Evolutionary conservation across 2,888 invertebrate species (phyloP).

Genomic region (Halocaridina rubra): DNA sequence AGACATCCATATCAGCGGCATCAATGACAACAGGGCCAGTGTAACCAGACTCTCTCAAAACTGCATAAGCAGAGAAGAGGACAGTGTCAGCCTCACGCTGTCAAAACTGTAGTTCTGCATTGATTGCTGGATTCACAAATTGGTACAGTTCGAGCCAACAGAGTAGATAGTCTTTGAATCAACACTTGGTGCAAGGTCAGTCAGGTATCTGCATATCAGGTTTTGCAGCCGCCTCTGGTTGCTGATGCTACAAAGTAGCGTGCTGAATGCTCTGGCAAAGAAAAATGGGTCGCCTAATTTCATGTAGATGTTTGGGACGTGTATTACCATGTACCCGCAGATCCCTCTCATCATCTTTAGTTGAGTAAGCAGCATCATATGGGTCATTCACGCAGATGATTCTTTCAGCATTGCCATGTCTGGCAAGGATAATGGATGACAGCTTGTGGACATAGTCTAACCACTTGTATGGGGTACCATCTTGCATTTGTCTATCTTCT

Average conservation of each 20-base stretch:
- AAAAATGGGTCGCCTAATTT: background rate
- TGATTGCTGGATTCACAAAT: background rate
- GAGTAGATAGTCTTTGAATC: background rate
- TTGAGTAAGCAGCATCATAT: background rate
- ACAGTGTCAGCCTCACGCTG: too few species aligned
- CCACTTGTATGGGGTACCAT: background rate
- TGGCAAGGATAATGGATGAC: background rate
- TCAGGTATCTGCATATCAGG: too few species aligned
- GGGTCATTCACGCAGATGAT: background rate
- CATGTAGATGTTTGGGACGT: background rate
- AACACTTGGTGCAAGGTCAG: background rate
- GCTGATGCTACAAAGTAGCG: background rate
- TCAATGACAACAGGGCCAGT: background rate
- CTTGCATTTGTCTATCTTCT: background rate
- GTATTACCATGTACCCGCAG: background rate
- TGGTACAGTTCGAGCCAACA: background rate
- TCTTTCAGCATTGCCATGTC: background rate
- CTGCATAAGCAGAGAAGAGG: too few species aligned
- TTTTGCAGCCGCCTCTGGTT: background rate
- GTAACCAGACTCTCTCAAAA: too few species aligned
- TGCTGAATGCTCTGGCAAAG: background rate
- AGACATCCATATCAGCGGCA: background rate
- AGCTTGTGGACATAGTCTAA: background rate
- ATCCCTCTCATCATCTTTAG: background rate
- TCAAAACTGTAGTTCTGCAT: background rate